Conservation (phyloP, 2,113 vertebrate genomes). For the Forbesichthys papilliferus region DNA sequence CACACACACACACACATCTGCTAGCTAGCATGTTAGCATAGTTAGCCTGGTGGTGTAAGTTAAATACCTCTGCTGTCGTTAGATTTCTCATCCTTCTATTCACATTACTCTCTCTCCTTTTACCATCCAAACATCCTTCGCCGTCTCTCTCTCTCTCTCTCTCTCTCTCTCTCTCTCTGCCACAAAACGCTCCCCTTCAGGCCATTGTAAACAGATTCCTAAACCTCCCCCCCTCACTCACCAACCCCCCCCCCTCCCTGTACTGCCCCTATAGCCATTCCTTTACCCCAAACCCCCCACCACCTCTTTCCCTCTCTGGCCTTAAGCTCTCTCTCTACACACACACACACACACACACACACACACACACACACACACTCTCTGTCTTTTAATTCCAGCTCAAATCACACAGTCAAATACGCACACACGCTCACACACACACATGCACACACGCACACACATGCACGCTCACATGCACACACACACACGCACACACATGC, state of each 20-base stretch:
- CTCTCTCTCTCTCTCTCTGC: slow-evolving; percentile 18
- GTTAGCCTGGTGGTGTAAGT: neutral
- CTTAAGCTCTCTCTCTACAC: slow-evolving; percentile 61
- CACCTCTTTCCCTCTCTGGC: slow-evolving; percentile 34
- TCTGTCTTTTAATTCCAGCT: neutral
- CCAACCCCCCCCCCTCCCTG: slow-evolving; percentile 19
- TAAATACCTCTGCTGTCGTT: neutral
- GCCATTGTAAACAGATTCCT: slow-evolving; percentile 75
- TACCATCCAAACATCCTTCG: neutral
- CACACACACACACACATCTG: neutral
- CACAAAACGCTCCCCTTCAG: slow-evolving; percentile 51
- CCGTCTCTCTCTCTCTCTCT: slow-evolving; percentile 11
- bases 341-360: slow-evolving; percentile 57
- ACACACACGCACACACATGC: slow-evolving; percentile 31
- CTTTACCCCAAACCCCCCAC: slow-evolving; percentile 17
- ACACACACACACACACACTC: slow-evolving; percentile 44
- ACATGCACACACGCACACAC: slow-evolving; percentile 27
- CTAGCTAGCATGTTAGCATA: neutral
- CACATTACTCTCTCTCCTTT: neutral
- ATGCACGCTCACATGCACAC: slow-evolving; percentile 3
- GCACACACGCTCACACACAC: slow-evolving; percentile 34
- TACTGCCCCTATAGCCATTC: slow-evolving; percentile 10
- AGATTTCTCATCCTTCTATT: neutral
- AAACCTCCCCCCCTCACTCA: slow-evolving; percentile 43
- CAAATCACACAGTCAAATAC: slow-evolving; percentile 18